Evolutionary conservation across 1,140 invertebrate species (phyloP).

Genomic region (Anoplolepis gracilipes): DNA sequence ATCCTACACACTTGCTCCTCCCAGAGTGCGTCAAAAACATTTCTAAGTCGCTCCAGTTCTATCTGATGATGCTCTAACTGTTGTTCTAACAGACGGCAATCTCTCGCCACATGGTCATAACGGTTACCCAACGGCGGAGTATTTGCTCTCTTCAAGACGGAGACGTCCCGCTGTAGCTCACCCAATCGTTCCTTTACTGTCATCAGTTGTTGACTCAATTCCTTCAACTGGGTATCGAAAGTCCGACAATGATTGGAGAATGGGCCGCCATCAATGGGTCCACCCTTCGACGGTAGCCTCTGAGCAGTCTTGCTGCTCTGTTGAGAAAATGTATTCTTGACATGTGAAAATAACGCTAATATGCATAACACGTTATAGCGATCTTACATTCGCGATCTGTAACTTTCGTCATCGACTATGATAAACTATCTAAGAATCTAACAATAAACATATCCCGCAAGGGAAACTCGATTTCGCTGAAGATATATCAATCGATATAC

Average conservation of each 20-base stretch:
- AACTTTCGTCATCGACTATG: conserved; percentile 50
- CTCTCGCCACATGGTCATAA: conserved; percentile 87
- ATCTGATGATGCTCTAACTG: conserved; percentile 88
- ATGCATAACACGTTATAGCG: neutral
- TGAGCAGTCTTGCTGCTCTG: conserved; percentile 79
- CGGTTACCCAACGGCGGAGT: conserved; percentile 87
- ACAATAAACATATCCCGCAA: neutral
- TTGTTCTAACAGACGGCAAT: conserved; percentile 88
- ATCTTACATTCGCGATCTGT: neutral
- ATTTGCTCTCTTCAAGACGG: conserved; percentile 86
- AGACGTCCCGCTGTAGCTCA: conserved; percentile 89
- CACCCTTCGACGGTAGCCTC: conserved; percentile 74
- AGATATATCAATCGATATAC: conserved; percentile 16
- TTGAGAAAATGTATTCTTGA: conserved; percentile 57
- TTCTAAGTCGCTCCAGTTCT: conserved; percentile 88
- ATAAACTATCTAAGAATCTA: conserved; percentile 44
- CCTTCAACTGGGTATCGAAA: conserved; percentile 89
- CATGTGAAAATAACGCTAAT: conserved; percentile 26
- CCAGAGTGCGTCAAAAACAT: conserved; percentile 89
- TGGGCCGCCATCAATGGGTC: conserved; percentile 83
- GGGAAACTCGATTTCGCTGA: conserved; percentile 25
- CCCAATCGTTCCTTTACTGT: conserved; percentile 88
- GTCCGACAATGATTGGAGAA: conserved; percentile 89
- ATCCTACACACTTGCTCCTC: conserved; percentile 90
- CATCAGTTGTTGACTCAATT: conserved; percentile 88